Evolutionary conservation across 2,113 vertebrate species (phyloP).

Genomic region (Nothoprocta perdicaria): DNA sequence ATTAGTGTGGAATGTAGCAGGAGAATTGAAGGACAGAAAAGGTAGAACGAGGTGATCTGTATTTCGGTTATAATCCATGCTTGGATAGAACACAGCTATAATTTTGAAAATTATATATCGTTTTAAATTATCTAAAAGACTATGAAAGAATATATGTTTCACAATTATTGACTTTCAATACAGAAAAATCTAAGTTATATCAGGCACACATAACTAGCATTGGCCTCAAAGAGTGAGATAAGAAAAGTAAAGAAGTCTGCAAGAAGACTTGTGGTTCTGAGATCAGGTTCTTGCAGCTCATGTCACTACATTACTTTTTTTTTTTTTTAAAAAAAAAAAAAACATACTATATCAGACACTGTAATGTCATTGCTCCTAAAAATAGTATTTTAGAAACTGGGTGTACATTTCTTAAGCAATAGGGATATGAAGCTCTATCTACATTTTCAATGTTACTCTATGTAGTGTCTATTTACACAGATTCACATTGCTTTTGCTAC

Average conservation of each 20-base stretch:
- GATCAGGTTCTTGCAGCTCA: background rate
- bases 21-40: background rate
- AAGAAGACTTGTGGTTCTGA: background rate
- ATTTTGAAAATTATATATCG: background rate
- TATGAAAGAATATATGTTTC: background rate
- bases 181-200: background rate
- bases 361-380: background rate
- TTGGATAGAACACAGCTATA: background rate
- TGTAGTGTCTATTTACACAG: background rate
- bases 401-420: background rate
- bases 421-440: background rate
- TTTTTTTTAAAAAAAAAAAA: too few relatives aligned
- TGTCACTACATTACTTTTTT: too few relatives aligned
- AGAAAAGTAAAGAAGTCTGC: background rate
- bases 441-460: background rate
- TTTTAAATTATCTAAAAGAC: background rate
- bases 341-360: background rate
- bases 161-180: background rate
- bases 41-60: background rate
- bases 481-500: background rate
- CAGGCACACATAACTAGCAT: background rate
- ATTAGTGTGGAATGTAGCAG: background rate
- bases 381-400: background rate
- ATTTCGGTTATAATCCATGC: background rate
- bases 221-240: background rate